Evolutionary conservation across 2,797 vertebrate species (phyloP), one percentile per base, ranked within the genome.

Genomic region (Epinephelus malabaricus): DNA sequence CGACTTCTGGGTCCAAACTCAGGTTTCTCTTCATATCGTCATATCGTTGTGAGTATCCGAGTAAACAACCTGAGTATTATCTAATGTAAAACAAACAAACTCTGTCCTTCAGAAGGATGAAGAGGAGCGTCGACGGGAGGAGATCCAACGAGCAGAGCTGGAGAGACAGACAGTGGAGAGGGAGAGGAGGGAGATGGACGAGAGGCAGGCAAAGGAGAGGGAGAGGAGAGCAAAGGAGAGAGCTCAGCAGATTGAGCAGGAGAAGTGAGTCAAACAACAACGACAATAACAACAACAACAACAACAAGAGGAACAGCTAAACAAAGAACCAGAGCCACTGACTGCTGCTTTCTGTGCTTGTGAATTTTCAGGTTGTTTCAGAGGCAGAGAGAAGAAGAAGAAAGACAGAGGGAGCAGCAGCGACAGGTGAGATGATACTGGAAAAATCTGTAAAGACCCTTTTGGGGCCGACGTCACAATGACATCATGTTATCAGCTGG

Each of bases 1-100:
- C 9, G 94, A 94, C 79, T 99, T 98, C 92, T 98, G 98, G 98
- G 95, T 90, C 79, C 94, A 97, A 82, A 88, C 96, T 0, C 96
- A 98, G 97, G 98, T 98, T 23, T 15, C 15, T 72, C 17, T 21
- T 60, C n/a, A 15, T 9, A 0, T 47, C 19, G 9, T 43, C 40
- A 34, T 34, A 8, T 34, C 2, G 15, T 23, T n/a, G 1, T 0
- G 3, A 47, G 13, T 15, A 0, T 25, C 14, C 13, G 13, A 23
- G 21, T 1, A 6, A 5, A 6, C 8, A 5, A 11, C 11, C 3
- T 40, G 2, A 5, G 6, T 21, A 19, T 45, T 1, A 27, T 9
- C 27, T 11, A 1, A 7, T 6, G 2, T n/a, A 19, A 50, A 7
- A 1, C 9, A 9, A 34, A 5, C 13, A 49, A 2, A n/a, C 1